A percentile compares a stretch with the other conserved stretches of the same genome.
These are phyloP conservation scores for Chelonus insularis DNA, from an alignment of 1,140 invertebrate species.

Conservation along the genomic window DNA sequence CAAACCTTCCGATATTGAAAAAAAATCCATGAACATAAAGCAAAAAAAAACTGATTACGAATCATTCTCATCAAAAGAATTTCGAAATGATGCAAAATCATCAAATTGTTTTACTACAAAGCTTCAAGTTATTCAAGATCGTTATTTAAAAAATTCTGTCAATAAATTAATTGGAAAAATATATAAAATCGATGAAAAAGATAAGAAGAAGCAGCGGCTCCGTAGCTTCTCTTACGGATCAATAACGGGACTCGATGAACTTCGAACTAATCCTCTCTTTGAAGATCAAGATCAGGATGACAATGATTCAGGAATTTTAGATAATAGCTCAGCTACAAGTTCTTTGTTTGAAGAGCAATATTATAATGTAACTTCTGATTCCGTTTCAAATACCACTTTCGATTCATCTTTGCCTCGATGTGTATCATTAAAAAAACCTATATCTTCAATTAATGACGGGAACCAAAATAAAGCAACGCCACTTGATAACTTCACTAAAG, in stretches of 20 bases:
- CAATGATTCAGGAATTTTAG: conserved; percentile 75
- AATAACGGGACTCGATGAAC: conserved; percentile 72
- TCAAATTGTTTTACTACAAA: conserved; percentile 68
- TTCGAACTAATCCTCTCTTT: conserved; percentile 66
- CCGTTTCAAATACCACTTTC: conserved; percentile 48
- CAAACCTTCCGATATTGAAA: no score
- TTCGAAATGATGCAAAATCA: conserved; percentile 57
- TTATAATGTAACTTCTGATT: conserved; percentile 64
- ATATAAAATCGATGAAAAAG: conserved; percentile 63
- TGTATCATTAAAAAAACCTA: conserved; percentile 43
- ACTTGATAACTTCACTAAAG: conserved; percentile 56
- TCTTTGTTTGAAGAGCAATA: conserved; percentile 69
- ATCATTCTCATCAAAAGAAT: conserved; percentile 20
- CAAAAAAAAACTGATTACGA: conserved; percentile 9
- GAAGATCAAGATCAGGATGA: conserved; percentile 69
- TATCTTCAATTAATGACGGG: conserved; percentile 28
- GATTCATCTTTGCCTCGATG: conserved; percentile 50
- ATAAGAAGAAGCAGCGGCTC: conserved; percentile 64
- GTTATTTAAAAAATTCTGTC: conserved; percentile 68
- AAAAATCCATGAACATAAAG: no score
- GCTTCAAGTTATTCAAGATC: conserved; percentile 72
- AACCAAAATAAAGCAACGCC: conserved; percentile 37
- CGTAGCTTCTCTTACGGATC: conserved; percentile 77
- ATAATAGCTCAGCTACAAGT: conserved; percentile 71
- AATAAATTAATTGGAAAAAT: conserved; percentile 71